Evolutionary conservation across 2,797 vertebrate species (phyloP), one percentile per base, ranked within the genome.

Genomic region (Streptopelia turtur): DNA sequence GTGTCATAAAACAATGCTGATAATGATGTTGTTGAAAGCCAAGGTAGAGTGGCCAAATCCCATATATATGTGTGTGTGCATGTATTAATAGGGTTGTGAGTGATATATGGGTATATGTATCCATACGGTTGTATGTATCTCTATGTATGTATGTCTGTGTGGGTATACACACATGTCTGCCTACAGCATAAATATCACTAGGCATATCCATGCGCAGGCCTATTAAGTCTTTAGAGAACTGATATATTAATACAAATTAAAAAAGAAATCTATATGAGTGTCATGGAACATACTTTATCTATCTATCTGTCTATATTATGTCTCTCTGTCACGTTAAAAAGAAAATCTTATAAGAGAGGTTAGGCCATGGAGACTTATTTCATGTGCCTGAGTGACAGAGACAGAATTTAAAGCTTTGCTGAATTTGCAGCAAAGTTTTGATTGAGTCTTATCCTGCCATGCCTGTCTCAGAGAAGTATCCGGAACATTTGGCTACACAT

Each of bases 381-480:
- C 83, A 37, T 91, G 93, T 83, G 90, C 81, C 83, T 95, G 93
- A 90, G 89, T 1, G 64, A 93, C 64, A 93, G 94, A 86, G 72
- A 12, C 14, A 96, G 95, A 97, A 91, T 96, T 96, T 95, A 95
- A 92, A 90, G 69, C n/a, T 94, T 96, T 95, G 90, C 93, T 95
- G 94, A 96, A 96, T 97, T 96, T 95, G 87, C 94, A 93, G 93
- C 92, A 96, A 97, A 97, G 94, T 97, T 98, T 94, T 96, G 97
- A 98, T 98, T 98, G 97, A 98, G 97, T 97, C 94, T 98, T 98
- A 96, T 77, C 96, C 96, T 98, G 97, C 97, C 93, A 75, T 88
- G 96, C 81, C 96, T 95, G 96, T 96, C 97, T 96, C 76, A 2
- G 94, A 82, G 95, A 97, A 97, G 96, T 87, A 93, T 95, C 96